Conservation (phyloP, 2,888 invertebrate genomes). For the Lepidocyrtinus sp. region DNA sequence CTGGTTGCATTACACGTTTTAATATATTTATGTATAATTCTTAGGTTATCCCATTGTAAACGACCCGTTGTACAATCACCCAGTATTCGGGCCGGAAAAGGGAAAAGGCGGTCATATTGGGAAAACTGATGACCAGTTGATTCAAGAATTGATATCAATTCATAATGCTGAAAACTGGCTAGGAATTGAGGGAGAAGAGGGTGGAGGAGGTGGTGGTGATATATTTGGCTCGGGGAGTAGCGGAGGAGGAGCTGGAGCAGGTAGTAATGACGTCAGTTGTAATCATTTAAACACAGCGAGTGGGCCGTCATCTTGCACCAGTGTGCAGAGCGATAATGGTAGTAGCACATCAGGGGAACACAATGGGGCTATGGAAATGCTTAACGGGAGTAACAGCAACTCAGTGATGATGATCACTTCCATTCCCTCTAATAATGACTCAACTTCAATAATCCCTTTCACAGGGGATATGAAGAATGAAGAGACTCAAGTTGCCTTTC, state of each 20-base stretch:
- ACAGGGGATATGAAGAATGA: not conserved
- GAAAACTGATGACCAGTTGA: constrained; percentile 90
- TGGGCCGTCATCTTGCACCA: constrained; percentile 48
- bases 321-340: constrained; percentile 49
- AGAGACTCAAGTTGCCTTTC: constrained; percentile 42
- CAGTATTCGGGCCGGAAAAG: constrained; percentile 93
- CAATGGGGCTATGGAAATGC: not conserved
- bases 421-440: constrained; percentile 2
- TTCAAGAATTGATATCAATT: constrained; percentile 89
- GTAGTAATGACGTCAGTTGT: constrained; percentile 20
- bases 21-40: no score
- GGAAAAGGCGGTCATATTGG: constrained; percentile 89
- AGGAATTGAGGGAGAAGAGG: constrained; percentile 89
- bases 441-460: no score
- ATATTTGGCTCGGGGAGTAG: constrained; percentile 61
- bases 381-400: not conserved
- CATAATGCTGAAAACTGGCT: constrained; percentile 97
- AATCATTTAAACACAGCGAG: constrained; percentile 45
- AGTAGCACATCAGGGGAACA: constrained; percentile 36
- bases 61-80: constrained; percentile 97
- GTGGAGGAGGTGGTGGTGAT: constrained; percentile 68
- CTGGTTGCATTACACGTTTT: no score
- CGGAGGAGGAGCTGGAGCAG: constrained; percentile 15
- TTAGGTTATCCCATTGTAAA: constrained; percentile 96
- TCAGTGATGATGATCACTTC: not conserved